Evolutionary conservation across 2,888 invertebrate genomes (phyloP), one percentile per base, ranked within the genome.

Genomic region (Galerucella calmariensis): DNA sequence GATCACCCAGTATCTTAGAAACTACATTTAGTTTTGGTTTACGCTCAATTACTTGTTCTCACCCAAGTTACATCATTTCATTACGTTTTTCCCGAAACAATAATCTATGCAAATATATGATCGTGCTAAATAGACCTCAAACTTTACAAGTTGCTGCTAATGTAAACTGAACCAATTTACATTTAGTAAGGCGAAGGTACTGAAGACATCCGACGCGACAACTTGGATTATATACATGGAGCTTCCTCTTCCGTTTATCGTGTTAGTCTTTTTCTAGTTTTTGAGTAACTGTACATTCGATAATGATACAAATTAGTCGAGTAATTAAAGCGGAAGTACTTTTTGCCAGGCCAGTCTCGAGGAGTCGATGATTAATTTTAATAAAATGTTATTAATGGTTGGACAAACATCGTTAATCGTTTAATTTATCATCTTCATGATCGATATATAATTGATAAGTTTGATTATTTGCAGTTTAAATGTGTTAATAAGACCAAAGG

Each of bases 301-400:
- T 72, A 72, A 72, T 72, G 66, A 72, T 46, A 66, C 59, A 72
- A 72, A 72, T 72, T 72, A 59, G 65, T 48, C 24, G 35, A 51
- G 72, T 66, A 72, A 72, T 72, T 72, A 66, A 72, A 72, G 67
- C 72, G 72, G 72, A 72, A 72, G 59, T 56, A 44, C 41, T 65
- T 20, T 65, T 65, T 65, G 16, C 44, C 63, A 65, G 63, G 46
- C 41, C 41, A 46, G 63, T 65, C 44, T 44, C 46, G 16, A 46
- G 46, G 16, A 65, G 46, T 12, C 12, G 61, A 27, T 10, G 20
- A 56, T 56, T 20, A 56, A 16, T 56, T 56, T 20, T 20, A 56
- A 20, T 56, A 56, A 46, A 56, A 9, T 56, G 9, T 16, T 20
- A 20, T 56, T 48, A 48, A 48, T 14, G 48, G 14, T 14, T 48